These are phyloP conservation scores for Drosophila imparisetae DNA, from an alignment of 2,888 invertebrate species.

Conservation along the genomic window DNA sequence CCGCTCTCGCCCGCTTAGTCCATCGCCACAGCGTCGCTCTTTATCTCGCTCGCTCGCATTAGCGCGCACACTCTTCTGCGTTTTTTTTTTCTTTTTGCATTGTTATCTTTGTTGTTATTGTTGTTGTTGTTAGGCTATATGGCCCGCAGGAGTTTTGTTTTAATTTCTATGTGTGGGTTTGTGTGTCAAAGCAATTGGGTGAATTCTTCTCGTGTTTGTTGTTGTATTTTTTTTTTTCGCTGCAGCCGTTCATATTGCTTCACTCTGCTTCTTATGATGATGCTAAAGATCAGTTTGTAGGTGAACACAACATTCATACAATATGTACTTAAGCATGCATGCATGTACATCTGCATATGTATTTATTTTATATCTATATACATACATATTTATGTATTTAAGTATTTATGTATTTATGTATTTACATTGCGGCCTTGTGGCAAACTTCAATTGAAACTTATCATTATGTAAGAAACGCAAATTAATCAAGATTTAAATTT, in stretches of 20 bases:
- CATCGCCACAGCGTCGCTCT: conserved; percentile 21
- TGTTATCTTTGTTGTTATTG: conserved; percentile 28
- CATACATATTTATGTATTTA: not conserved
- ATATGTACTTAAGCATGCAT: not conserved
- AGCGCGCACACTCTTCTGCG: conserved; percentile 6
- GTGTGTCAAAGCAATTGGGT: conserved; percentile 79
- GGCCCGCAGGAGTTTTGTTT: conserved; percentile 74
- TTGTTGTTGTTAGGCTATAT: conserved; percentile 25
- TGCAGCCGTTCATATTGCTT: conserved; percentile 23
- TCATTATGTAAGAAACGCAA: not conserved
- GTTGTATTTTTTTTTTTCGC: not conserved
- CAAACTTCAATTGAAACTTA: not conserved
- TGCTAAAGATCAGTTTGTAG: conserved; percentile 24
- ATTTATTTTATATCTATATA: not conserved
- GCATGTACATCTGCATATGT: not conserved
- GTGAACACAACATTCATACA: conserved; percentile 13
- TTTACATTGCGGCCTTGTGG: not conserved
- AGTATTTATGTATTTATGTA: not conserved
- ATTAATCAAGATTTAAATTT: not conserved
- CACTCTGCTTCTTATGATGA: conserved; percentile 17
- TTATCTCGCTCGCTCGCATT: conserved; percentile 52
- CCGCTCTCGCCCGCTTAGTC: conserved; percentile 34
- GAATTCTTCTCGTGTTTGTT: conserved; percentile 41
- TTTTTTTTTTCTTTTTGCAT: conserved; percentile 15
- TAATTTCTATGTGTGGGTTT: conserved; percentile 77